Evolutionary conservation across 1,140 invertebrate genomes (phyloP), one percentile per base, ranked within the genome.

Genomic region (Lepidostoma basale): DNA sequence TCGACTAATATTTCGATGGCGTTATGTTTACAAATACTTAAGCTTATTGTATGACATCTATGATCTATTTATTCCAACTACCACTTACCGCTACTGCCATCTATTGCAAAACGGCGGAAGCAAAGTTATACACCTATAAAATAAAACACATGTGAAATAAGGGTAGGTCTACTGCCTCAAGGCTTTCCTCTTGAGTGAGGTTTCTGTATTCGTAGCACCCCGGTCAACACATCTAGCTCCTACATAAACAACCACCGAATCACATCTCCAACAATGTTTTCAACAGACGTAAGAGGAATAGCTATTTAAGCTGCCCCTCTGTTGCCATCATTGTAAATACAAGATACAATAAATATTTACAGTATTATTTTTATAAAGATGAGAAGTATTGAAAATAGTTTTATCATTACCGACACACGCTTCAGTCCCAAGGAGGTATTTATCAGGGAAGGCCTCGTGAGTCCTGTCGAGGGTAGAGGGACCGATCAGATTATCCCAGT

Each of bases 371-470:
- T 33, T 12, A 12, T 14, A 45, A 18, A 45, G 8, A 2, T n/a
- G 16, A 33, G 12, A 33, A 6, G 30, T 6, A 33, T 12, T 45
- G 8, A 45, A 45, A 45, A 26, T 9, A 54, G 10, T 2, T 36
- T 36, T 40, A 58, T 30, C 25, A 16, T 59, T 69, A 73, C 71
- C 71, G 3, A 69, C 58, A 73, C 88, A 90, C 1, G 92, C 89
- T 81, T 95, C 93, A 2, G 92, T 92, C 30, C 85, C 84, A 5
- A 95, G 69, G 8, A 93, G 76, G 74, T 92, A 88, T 72, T 90
- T 87, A 58, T 90, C 80, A 1, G 91, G 89, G 76, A 86, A 86
- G n/a, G 78, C 71, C 3, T 81, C 59, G 75, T 88, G 87, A 10
- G 83, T 85, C 23, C 74, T 45, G 47, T 85, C 79, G 1, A 94